phyloP scores from a whole-genome alignment of 2,888 invertebrate species.

The Drosophila setosimentum region DNA sequence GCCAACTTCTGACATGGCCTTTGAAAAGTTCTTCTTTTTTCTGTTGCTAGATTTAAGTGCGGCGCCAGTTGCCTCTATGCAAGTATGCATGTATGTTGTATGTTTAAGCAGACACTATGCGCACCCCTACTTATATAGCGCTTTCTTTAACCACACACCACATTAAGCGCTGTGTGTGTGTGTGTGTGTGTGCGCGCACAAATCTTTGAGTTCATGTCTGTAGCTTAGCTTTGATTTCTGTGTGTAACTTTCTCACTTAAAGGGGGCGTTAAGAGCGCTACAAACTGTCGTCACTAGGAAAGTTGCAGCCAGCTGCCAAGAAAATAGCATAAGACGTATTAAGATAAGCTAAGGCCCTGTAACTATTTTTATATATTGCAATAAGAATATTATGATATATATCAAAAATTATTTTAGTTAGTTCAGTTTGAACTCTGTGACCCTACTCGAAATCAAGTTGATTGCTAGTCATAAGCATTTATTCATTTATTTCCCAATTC shows the following conservation, averaged over 20 bases:
- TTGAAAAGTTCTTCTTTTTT: conserved; percentile 49
- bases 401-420: background rate
- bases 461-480: conserved; percentile 8
- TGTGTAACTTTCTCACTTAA: conserved; percentile 73
- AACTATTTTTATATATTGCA: background rate
- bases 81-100: conserved; percentile 10
- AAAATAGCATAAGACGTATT: conserved; percentile 17
- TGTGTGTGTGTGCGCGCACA: conserved; percentile 9
- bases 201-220: conserved; percentile 51
- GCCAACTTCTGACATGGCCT: conserved; percentile 20
- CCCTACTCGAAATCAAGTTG: conserved; percentile 4
- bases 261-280: conserved; percentile 63
- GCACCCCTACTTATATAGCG: conserved; percentile 43
- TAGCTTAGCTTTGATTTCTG: conserved; percentile 63
- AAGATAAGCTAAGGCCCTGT: background rate
- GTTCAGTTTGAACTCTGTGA: too few relatives aligned
- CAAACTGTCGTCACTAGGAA: conserved; percentile 41
- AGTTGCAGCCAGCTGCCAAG: conserved; percentile 27
- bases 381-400: background rate
- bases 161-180: conserved; percentile 22
- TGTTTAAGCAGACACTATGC: background rate
- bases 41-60: conserved; percentile 37
- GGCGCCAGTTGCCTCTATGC: conserved; percentile 24
- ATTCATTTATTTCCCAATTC: conserved; percentile 38
- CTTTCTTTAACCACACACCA: conserved; percentile 48